Conservation (phyloP, 2,888 invertebrate genomes). For the Axea sp. region DNA sequence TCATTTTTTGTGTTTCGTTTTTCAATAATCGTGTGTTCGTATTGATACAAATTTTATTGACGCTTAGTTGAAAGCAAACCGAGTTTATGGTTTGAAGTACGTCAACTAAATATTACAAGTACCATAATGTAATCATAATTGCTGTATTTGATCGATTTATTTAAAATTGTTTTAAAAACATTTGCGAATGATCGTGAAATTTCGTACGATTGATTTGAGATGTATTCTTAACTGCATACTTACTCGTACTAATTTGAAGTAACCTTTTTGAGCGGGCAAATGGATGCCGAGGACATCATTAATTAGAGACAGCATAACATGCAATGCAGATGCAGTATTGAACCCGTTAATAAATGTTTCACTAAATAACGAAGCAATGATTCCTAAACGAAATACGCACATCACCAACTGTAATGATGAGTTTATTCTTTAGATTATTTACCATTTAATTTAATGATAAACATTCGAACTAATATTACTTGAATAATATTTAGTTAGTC, state of each 20-base stretch:
- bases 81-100: no score
- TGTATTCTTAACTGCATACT: slow-evolving; percentile 66
- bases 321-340: slow-evolving; percentile 92
- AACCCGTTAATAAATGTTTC: slow-evolving; percentile 93
- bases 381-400: slow-evolving; percentile 88
- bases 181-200: no score
- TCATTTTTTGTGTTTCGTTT: slow-evolving; percentile 4
- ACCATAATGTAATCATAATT: no score
- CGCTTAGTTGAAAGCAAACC: no score
- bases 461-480: not conserved
- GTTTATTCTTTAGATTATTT: slow-evolving; percentile 21
- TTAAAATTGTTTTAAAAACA: no score
- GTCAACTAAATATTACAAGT: no score
- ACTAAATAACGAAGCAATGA: slow-evolving; percentile 87
- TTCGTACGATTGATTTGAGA: not conserved
- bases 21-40: not conserved
- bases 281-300: slow-evolving; percentile 83
- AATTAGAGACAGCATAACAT: slow-evolving; percentile 90
- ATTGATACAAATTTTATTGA: not conserved
- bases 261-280: slow-evolving; percentile 81
- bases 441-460: slow-evolving; percentile 2
- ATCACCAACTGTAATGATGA: slow-evolving; percentile 83
- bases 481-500: no score
- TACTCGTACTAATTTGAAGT: slow-evolving; percentile 83
- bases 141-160: no score